phyloP scores from a whole-genome alignment of 2,797 vertebrate genomes.

The Acanthiza pusilla region DNA sequence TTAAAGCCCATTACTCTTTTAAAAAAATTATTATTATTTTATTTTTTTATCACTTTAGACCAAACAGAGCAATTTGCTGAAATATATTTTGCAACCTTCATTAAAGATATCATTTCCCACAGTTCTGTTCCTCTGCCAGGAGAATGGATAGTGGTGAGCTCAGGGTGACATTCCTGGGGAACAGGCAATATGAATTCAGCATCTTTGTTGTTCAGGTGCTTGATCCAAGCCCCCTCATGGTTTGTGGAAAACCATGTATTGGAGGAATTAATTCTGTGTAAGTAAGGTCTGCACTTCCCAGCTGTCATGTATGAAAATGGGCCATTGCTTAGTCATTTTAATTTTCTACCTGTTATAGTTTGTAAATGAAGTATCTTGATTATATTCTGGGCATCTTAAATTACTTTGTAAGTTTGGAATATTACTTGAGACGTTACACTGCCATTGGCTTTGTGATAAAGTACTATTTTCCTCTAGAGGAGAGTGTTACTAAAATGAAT shows the following conservation, averaged over 20 bases:
- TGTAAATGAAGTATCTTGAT: not conserved
- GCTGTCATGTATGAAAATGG: not conserved
- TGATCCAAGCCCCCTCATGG: not conserved
- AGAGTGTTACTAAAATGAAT: not conserved
- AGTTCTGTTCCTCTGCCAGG: not conserved
- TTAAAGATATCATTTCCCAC: fast-evolving
- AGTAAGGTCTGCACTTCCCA: not conserved
- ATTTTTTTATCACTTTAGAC: not conserved
- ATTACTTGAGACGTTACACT: not conserved
- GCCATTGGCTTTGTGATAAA: not conserved
- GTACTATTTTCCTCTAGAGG: not conserved
- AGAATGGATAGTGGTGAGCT: not conserved
- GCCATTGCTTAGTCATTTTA: not conserved
- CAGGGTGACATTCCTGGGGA: fast-evolving
- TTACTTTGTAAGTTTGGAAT: not conserved
- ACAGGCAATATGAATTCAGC: not conserved
- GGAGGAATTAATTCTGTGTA: not conserved
- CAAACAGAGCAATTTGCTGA: not conserved
- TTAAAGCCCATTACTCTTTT: not conserved
- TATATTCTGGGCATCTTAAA: not conserved
- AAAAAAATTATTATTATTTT: not conserved
- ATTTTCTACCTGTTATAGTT: not conserved
- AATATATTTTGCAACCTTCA: not conserved
- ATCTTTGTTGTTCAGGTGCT: not conserved
- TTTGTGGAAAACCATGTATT: not conserved